These are phyloP conservation scores for Macrosoma leucophasiata DNA, from an alignment of 2,888 invertebrate species.

Conservation along the genomic window DNA sequence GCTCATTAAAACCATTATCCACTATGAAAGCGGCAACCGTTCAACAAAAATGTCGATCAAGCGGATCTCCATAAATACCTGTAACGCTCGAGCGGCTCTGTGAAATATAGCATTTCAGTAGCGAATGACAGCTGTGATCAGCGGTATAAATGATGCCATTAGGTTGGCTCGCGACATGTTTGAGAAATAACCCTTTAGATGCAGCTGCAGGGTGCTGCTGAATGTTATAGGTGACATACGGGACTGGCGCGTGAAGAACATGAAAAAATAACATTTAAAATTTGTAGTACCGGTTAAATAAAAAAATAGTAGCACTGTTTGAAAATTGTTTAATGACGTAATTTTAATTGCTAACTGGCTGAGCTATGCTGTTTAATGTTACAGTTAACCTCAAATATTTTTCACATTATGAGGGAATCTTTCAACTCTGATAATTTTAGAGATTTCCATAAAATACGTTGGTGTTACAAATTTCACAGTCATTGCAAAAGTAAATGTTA, in stretches of 20 bases:
- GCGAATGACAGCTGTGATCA: conserved; percentile 48
- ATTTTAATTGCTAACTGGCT: conserved; percentile 5
- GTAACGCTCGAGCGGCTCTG: conserved; percentile 9
- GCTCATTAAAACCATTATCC: too few relatives aligned
- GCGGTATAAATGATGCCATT: conserved; percentile 51
- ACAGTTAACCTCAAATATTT: not conserved
- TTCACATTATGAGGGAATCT: too few relatives aligned
- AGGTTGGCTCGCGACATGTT: conserved; percentile 48
- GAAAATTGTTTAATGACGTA: conserved; percentile 1
- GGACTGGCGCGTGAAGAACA: conserved; percentile 12
- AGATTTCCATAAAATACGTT: too few relatives aligned
- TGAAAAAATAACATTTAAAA: not conserved
- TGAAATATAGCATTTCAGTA: conserved; percentile 40
- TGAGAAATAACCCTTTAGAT: conserved; percentile 61
- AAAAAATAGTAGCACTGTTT: too few relatives aligned
- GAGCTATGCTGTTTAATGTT: not conserved
- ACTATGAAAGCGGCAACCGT: too few relatives aligned
- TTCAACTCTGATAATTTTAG: too few relatives aligned
- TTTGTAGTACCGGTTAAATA: too few relatives aligned
- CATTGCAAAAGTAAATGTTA: too few relatives aligned
- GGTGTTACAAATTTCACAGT: too few relatives aligned
- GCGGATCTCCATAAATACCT: conserved; percentile 9
- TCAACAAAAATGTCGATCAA: too few relatives aligned
- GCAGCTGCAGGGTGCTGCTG: conserved; percentile 44
- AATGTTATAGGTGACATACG: conserved; percentile 35